These are phyloP conservation scores for Gopherus evgoodei DNA, from an alignment of 2,113 vertebrate genomes.

Conservation along the genomic window DNA sequence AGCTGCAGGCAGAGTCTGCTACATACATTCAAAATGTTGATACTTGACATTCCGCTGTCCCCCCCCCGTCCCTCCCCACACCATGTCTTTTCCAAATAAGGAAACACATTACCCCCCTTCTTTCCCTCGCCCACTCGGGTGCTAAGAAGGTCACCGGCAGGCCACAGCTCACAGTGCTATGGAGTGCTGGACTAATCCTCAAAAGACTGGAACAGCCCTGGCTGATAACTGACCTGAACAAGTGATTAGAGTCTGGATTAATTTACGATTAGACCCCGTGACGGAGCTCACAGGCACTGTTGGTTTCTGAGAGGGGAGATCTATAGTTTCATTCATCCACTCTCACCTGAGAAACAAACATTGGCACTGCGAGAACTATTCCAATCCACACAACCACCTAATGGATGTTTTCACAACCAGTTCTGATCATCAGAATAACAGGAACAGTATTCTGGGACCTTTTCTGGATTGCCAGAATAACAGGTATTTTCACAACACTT, in stretches of 20 bases:
- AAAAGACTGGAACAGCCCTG: background rate
- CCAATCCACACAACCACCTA: background rate
- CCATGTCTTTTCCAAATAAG: constrained; percentile 4
- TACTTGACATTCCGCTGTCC: background rate
- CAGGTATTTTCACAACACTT: background rate
- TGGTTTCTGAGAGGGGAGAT: background rate
- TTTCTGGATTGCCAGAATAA: background rate
- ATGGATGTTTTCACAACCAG: background rate
- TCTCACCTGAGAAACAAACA: background rate
- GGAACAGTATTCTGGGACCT: background rate
- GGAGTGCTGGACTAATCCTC: constrained; percentile 40
- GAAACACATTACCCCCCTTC: constrained; percentile 31
- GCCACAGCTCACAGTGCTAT: background rate
- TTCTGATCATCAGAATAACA: background rate
- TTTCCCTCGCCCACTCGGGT: background rate
- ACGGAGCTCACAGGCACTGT: background rate
- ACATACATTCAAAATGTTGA: rapidly evolving
- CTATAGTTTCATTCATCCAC: background rate
- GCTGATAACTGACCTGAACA: constrained; percentile 1
- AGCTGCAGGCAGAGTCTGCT: background rate
- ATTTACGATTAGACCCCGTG: constrained; percentile 1
- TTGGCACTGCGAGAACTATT: background rate
- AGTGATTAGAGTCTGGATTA: constrained; percentile 49
- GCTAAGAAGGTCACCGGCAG: constrained; percentile 61
- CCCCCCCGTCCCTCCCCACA: too few relatives aligned